Percentiles rank a stretch among this genome's conserved stretches.
These are phyloP conservation scores for Aramus guarauna DNA, from an alignment of 2,113 vertebrate genomes.

Conservation along the genomic window DNA sequence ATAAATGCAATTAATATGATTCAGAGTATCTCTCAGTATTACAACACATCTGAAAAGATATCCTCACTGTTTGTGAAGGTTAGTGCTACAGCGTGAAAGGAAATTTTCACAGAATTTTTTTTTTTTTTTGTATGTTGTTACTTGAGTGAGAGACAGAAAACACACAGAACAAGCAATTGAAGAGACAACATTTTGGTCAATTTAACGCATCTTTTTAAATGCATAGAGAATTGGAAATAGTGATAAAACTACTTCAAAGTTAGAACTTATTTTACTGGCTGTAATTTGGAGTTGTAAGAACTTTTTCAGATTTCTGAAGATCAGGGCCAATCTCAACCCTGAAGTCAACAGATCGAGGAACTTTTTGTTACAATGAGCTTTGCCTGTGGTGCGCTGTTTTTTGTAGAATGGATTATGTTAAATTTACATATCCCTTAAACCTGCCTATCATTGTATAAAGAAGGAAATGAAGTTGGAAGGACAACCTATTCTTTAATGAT, in stretches of 20 bases:
- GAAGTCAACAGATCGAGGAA: rapidly evolving
- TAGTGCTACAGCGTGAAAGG: background rate
- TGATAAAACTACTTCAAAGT: background rate
- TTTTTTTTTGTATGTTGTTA: background rate
- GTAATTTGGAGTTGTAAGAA: background rate
- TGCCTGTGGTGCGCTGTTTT: background rate
- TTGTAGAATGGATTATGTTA: background rate
- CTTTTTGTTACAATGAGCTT: background rate
- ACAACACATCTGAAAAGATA: slow-evolving; percentile 94
- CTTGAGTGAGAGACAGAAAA: background rate
- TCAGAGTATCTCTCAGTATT: slow-evolving; percentile 88
- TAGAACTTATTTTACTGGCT: background rate
- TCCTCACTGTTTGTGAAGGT: slow-evolving; percentile 95
- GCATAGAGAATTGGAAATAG: background rate
- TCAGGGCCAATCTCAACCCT: background rate
- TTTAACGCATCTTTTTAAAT: background rate
- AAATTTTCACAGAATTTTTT: background rate
- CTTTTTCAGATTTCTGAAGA: background rate
- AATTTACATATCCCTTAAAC: background rate
- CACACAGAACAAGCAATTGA: background rate
- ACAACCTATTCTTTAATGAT: background rate
- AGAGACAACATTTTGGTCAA: background rate
- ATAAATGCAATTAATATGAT: slow-evolving; percentile 93
- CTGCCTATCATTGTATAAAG: background rate
- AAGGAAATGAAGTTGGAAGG: background rate